Conservation (phyloP, 1,140 invertebrate species). For the Drosophila miranda region DNA sequence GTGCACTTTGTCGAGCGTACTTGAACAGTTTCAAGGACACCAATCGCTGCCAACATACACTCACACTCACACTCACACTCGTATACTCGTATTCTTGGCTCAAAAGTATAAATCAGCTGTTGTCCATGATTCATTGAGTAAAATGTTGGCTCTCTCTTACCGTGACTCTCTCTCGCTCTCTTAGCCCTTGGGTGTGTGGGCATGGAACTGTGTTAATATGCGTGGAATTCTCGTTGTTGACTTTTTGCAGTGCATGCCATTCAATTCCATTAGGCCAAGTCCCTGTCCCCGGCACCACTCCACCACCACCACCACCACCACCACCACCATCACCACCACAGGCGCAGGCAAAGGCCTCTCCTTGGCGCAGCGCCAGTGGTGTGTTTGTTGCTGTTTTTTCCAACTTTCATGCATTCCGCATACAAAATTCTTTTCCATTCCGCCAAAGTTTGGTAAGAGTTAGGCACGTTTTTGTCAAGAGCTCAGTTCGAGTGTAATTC, state of each 20-base stretch:
- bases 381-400: slow-evolving; percentile 5
- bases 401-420: slow-evolving; percentile 16
- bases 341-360: slow-evolving; percentile 10
- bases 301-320: slow-evolving; percentile 1
- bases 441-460: slow-evolving; percentile 8
- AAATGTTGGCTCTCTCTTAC: slow-evolving; percentile 42
- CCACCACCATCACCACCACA: slow-evolving; percentile 2
- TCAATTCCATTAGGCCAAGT: slow-evolving; percentile 61
- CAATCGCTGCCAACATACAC: slow-evolving; percentile 70
- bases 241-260: slow-evolving; percentile 50
- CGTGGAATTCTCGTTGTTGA: slow-evolving; percentile 66
- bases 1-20: slow-evolving; percentile 67
- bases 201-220: slow-evolving; percentile 49
- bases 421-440: slow-evolving; percentile 21
- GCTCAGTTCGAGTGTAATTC: slow-evolving; percentile 8
- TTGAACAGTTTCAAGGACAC: slow-evolving; percentile 77
- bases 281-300: slow-evolving; percentile 1
- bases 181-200: slow-evolving; percentile 23
- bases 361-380: slow-evolving; percentile 50
- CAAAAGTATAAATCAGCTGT: slow-evolving; percentile 77
- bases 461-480: no score
- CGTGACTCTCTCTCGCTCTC: slow-evolving; percentile 12
- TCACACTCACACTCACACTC: slow-evolving; percentile 16
- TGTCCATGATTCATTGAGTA: slow-evolving; percentile 79
- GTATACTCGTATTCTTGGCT: slow-evolving; percentile 20